Evolutionary conservation across 2,113 vertebrate species (phyloP), one percentile per base, ranked within the genome.

Genomic region (Gymnobelideus leadbeateri): DNA sequence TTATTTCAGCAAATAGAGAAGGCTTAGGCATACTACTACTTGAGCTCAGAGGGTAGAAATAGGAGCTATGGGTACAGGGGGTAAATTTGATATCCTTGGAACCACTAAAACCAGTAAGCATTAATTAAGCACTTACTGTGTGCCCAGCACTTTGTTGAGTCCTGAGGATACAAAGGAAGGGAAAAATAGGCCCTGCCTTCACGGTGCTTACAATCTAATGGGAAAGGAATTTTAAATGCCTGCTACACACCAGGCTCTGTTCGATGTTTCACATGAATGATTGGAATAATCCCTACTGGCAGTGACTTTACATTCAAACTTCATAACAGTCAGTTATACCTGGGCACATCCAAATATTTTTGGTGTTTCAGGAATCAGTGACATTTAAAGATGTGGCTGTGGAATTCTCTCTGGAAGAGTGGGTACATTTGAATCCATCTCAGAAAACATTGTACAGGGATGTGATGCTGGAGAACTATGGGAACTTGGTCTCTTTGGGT

Each of bases 381-480:
- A 51, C 92, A 43, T 94, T 96, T 12, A 96, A 97, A 31, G 96
- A 97, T 94, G 96, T 97, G 93, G 91, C 93, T 10, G 92, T 96
- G 53, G 94, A 92, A 90, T 96, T 97, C 61, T 93, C 61, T 0
- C 21, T 50, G 51, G 96, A 96, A 21, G 96, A 96, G 23, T 96
- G 96, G 95, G 53, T 52, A n/a, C 43, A 95, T 43, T 89, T 96
- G 91, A 93, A 94, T 31, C 50, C 55, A 46, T 77, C 93, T n/a
- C 94, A 97, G 97, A 94, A 92, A 92, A 94, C 93, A 57, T 57
- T 91, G 96, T 96, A 96, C 91, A 54, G 68, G 91, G 92, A 96
- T 28, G 96, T 96, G 10, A 93, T 96, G 46, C 26, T 24, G 89
- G 94, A 96, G 50, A 96, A 93, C 51, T 96, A 96, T 5, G 53